These are phyloP conservation scores for Scartelaos histophorus DNA, from an alignment of 2,113 vertebrate genomes.

Conservation along the genomic window DNA sequence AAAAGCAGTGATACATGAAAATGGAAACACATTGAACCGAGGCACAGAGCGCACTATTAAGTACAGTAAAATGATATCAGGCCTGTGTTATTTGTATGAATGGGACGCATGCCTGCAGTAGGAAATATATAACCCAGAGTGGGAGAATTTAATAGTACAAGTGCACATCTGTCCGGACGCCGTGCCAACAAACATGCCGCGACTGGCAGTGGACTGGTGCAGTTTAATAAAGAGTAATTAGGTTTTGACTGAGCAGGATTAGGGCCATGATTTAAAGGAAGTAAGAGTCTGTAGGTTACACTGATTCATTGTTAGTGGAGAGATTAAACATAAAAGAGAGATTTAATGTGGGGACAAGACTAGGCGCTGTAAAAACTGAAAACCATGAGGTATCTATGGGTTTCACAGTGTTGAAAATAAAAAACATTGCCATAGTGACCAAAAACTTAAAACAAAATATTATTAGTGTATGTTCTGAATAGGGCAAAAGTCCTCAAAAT, in stretches of 20 bases:
- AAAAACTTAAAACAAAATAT: too few relatives aligned
- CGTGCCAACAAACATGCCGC: conserved; percentile 49
- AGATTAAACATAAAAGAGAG: conserved; percentile 27
- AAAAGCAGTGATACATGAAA: not conserved
- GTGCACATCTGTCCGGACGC: conserved; percentile 42
- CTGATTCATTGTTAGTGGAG: conserved; percentile 21
- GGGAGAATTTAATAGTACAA: conserved; percentile 47
- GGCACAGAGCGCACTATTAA: conserved; percentile 1
- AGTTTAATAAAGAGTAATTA: conserved; percentile 51
- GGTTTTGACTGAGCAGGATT: not conserved
- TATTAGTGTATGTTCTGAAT: too few relatives aligned
- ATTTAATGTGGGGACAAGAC: conserved; percentile 4
- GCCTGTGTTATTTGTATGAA: conserved; percentile 9
- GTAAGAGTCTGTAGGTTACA: conserved; percentile 17
- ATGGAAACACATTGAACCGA: not conserved
- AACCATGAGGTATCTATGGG: too few relatives aligned
- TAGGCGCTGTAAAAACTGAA: too few relatives aligned
- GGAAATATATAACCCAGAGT: conserved; percentile 36
- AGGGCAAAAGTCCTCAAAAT: too few relatives aligned
- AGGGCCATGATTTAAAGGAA: conserved; percentile 26
- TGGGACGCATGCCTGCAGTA: conserved; percentile 13
- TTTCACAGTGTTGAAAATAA: too few relatives aligned
- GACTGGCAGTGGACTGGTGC: conserved; percentile 45
- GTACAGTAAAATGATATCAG: conserved; percentile 25
- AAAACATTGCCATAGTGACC: too few relatives aligned